Conservation (phyloP, 2,888 invertebrate species). For the Drosophila maculinotata region DNA sequence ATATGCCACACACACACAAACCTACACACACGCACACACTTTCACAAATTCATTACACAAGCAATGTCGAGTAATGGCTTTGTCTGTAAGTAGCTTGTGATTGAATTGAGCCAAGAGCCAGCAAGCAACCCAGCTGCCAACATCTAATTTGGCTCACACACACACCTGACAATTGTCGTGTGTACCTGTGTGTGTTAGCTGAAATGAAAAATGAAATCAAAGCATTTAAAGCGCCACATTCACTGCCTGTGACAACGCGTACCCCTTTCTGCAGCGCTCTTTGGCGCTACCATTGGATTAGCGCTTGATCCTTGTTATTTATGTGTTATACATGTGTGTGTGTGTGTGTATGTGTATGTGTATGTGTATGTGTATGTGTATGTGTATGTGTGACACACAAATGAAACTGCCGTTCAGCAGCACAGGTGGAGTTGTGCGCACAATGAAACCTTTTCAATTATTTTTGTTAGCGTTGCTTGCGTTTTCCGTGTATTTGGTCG, state of each 20-base stretch:
- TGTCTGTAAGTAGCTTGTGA: conserved; percentile 80
- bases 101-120: conserved; percentile 70
- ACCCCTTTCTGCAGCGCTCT: conserved; percentile 56
- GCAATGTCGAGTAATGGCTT: conserved; percentile 67
- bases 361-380: too few relatives aligned
- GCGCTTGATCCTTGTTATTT: conserved; percentile 75
- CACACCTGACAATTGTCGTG: conserved; percentile 55
- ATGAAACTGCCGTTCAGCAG: conserved; percentile 21
- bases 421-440: conserved; percentile 43
- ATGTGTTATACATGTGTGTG: conserved; percentile 49
- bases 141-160: conserved; percentile 50
- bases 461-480: conserved; percentile 50
- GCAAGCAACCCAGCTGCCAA: conserved; percentile 34
- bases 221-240: conserved; percentile 74
- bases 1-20: conserved; percentile 25
- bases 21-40: conserved; percentile 6
- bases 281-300: conserved; percentile 59
- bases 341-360: not conserved
- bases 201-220: conserved; percentile 81
- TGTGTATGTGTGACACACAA: too few relatives aligned
- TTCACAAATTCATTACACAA: conserved; percentile 58
- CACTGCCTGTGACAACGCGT: conserved; percentile 54
- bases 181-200: conserved; percentile 18
- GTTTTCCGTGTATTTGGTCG: conserved; percentile 24
- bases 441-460: conserved; percentile 76